Percentiles rank a stretch among this genome's conserved stretches.
phyloP scores from a whole-genome alignment of 2,888 invertebrate genomes.

The Piscicola geometra region DNA sequence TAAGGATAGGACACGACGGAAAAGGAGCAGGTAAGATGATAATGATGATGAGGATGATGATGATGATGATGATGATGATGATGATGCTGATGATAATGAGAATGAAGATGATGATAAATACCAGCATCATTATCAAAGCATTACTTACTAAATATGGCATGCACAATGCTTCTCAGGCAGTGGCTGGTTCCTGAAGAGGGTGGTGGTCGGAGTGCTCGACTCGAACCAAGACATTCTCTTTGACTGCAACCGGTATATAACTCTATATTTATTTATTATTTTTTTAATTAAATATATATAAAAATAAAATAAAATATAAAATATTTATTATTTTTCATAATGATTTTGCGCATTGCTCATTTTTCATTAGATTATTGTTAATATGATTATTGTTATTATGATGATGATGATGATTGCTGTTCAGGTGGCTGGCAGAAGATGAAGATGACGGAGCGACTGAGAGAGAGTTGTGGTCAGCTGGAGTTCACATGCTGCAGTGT shows the following conservation, averaged over 20 bases:
- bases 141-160: not conserved
- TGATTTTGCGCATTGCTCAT: not conserved
- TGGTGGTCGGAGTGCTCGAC: conserved; percentile 49
- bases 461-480: conserved; percentile 53
- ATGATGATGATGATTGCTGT: conserved; percentile 49
- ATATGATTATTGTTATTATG: too few species aligned
- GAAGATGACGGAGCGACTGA: conserved; percentile 56
- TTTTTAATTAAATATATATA: not conserved
- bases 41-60: too few species aligned
- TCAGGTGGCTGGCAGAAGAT: conserved; percentile 54
- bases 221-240: conserved; percentile 48
- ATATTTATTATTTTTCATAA: not conserved
- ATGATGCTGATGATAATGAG: too few species aligned
- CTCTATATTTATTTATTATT: too few species aligned
- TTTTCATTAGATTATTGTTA: not conserved
- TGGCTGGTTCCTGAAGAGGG: conserved; percentile 55
- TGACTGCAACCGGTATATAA: conserved; percentile 50
- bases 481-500: conserved; percentile 53
- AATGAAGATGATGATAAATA: too few species aligned
- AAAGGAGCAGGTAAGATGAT: conserved; percentile 50
- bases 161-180: conserved; percentile 45
- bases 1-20: conserved; percentile 56
- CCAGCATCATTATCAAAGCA: conserved; percentile 36
- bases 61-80: too few species aligned
- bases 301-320: conserved; percentile 22